Base-by-base conservation (phyloP, 2,797 vertebrate species). In the Pangasius larnaudii region DNA sequence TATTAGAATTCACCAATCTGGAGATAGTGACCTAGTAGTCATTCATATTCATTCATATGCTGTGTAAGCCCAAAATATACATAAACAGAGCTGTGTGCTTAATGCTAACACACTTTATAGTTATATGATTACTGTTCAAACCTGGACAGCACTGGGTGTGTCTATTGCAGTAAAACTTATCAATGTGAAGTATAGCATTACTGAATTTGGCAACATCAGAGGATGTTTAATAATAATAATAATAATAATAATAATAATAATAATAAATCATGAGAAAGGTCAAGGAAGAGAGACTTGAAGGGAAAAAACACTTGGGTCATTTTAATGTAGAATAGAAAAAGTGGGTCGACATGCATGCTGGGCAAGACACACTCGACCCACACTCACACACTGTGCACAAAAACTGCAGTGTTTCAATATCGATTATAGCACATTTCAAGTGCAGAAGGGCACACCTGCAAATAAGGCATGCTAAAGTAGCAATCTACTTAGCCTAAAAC, bases 321-420 rank as follows among this genome's bases (percentile, higher is more conserved):
- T 87, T 91, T 87, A 92, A 88, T 86, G 90, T 89, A 88, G 46
- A 36, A 89, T 51, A 67, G 14, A 22, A 84, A 61, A 75, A 18
- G 51, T 85, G 74, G 78, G 49, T 71, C 59, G 88, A 81, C 33
- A 82, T 84, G 51, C 84, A 69, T 42, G 67, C 56, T 24, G 51
- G 58, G 24, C 27, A 71, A 71, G 65, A 85, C 30, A 33, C 63
- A 71, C 46, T 84, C 46, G 27, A 46, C 58, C 51, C 53, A 36
- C 22, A 19, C n/a, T 30, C 30, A 36, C 63, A 56, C 46, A 53
- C 46, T 67, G 61, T 84, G 67, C 61, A 49, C 16, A 67, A 42
- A 71, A 33, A 27, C 84, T 85, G 84, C 86, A 82, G 80, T 79
- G 53, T 67, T 79, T 65, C 61, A 27, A 30, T 69, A 67, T 72